These are phyloP conservation scores for Dendrocopos noguchii DNA, from an alignment of 2,113 vertebrate genomes.

Conservation along the genomic window DNA sequence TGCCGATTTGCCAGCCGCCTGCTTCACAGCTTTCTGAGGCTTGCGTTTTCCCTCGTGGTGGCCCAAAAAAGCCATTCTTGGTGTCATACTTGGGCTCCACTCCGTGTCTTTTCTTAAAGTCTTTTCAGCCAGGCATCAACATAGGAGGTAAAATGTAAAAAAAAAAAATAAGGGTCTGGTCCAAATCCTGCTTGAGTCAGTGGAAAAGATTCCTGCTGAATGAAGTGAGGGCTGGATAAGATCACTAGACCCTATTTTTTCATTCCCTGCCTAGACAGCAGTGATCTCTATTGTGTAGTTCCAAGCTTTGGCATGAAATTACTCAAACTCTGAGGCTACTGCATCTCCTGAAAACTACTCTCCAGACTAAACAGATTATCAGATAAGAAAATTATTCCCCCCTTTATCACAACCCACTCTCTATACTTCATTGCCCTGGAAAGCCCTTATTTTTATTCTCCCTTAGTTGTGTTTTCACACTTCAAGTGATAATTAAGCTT, in stretches of 20 bases:
- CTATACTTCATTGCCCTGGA: neutral
- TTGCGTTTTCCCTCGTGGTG: slow-evolving; percentile 5
- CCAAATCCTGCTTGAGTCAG: slow-evolving; percentile 1
- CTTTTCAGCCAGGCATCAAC: slow-evolving; percentile 36
- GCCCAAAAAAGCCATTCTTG: slow-evolving; percentile 20
- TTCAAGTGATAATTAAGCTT: neutral
- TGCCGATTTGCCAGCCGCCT: slow-evolving; percentile 13
- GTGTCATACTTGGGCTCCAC: slow-evolving; percentile 18
- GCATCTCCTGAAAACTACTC: neutral
- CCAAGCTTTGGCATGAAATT: slow-evolving; percentile 27
- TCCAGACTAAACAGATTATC: neutral
- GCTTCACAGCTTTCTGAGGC: neutral
- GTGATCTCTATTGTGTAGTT: neutral
- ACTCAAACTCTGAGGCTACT: slow-evolving; percentile 7
- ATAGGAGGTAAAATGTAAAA: neutral
- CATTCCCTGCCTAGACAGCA: slow-evolving; percentile 27
- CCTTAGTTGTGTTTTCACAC: neutral
- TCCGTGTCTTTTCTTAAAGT: neutral
- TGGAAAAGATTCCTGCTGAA: slow-evolving; percentile 53
- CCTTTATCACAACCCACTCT: neutral
- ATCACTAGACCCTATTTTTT: slow-evolving; percentile 13
- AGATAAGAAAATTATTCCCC: neutral
- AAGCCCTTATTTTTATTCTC: neutral
- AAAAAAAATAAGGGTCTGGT: neutral
- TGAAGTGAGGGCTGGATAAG: slow-evolving; percentile 42